Conservation (phyloP, 2,888 invertebrate genomes). For the Saturnia pavonia region DNA sequence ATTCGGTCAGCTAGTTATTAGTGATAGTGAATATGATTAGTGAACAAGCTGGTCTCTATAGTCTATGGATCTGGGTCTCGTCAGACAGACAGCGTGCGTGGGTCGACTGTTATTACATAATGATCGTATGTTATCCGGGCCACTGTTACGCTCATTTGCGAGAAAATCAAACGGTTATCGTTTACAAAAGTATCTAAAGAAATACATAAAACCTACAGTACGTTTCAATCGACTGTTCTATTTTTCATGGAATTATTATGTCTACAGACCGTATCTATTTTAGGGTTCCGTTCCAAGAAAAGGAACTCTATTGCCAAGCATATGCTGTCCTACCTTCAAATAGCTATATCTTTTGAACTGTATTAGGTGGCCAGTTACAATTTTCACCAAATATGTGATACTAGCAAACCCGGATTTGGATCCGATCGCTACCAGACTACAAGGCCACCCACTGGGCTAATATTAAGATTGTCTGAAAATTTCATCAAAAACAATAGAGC, state of each 20-base stretch:
- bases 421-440: no score
- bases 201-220: slow-evolving; percentile 3
- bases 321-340: neutral
- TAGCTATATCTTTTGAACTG: neutral
- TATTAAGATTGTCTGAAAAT: no score
- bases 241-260: neutral
- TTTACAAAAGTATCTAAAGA: neutral
- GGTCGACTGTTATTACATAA: neutral
- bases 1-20: no score
- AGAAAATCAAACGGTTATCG: slow-evolving; percentile 8
- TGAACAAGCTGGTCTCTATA: neutral
- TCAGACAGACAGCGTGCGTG: slow-evolving; percentile 2
- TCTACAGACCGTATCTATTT: neutral
- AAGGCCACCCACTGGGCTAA: no score
- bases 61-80: neutral
- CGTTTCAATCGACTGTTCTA: neutral
- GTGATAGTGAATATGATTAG: no score
- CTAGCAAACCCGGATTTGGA: no score
- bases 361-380: no score
- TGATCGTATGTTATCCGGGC: neutral
- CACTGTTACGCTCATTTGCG: neutral
- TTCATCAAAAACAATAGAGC: no score
- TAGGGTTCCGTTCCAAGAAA: neutral
- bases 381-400: no score
- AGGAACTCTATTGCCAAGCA: neutral